Percentiles rank a stretch among this genome's conserved stretches.
Evolutionary conservation across 2,888 invertebrate species (phyloP).

Genomic region (Leucophenga maculata): DNA sequence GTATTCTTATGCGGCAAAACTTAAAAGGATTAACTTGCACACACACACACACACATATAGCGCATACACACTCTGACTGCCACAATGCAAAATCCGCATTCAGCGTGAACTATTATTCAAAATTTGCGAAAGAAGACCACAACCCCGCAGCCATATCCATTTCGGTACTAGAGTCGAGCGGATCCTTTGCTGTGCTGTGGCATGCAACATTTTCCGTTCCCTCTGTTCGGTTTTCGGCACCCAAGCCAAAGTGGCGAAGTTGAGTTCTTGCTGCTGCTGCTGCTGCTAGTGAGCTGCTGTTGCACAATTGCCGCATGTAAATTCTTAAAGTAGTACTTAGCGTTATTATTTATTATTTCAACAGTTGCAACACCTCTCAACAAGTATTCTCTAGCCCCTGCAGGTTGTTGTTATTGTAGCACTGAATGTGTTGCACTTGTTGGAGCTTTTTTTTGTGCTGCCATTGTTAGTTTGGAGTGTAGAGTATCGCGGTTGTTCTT

Average conservation of each 20-base stretch:
- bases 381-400: conserved; percentile 50
- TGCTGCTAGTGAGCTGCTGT: conserved; percentile 20
- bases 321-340: conserved; percentile 69
- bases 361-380: conserved; percentile 69
- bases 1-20: conserved; percentile 63
- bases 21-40: conserved; percentile 64
- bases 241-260: not conserved
- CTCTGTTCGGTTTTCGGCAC: not conserved
- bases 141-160: conserved; percentile 62
- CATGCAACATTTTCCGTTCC: conserved; percentile 25
- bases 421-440: conserved; percentile 32
- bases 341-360: conserved; percentile 70
- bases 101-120: conserved; percentile 63
- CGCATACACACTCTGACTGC: conserved; percentile 36
- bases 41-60: conserved; percentile 31
- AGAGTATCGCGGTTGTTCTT: conserved; percentile 39
- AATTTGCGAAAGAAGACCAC: conserved; percentile 47
- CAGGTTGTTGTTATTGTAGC: conserved; percentile 18
- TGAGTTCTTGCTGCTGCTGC: conserved; percentile 35
- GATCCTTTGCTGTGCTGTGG: conserved; percentile 25
- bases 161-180: conserved; percentile 39
- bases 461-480: conserved; percentile 32
- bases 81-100: conserved; percentile 61
- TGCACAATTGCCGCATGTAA: conserved; percentile 64
- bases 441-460: conserved; percentile 27